Evolutionary conservation across 2,888 invertebrate genomes (phyloP).

Genomic region (Ectemnius cavifrons): DNA sequence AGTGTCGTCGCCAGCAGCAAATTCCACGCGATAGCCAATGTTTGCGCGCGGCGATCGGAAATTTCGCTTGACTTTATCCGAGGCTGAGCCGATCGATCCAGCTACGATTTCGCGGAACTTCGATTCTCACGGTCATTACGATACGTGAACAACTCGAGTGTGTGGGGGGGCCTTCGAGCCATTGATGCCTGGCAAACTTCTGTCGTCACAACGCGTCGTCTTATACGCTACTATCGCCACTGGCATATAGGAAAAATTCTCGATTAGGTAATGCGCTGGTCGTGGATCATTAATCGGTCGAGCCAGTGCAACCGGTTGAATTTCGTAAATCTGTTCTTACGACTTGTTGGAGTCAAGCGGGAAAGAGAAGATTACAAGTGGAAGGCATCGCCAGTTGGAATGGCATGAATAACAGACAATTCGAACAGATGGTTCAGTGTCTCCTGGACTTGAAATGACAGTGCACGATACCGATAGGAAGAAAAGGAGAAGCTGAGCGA

Average conservation of each 20-base stretch:
- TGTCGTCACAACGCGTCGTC: conserved; percentile 19
- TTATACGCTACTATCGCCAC: not conserved
- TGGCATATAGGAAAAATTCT: conserved; percentile 36
- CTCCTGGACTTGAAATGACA: too few relatives aligned
- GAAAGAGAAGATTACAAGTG: not conserved
- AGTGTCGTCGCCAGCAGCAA: too few relatives aligned
- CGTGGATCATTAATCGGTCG: conserved; percentile 23
- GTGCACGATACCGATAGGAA: too few relatives aligned
- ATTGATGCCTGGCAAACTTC: not conserved
- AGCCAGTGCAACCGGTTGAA: not conserved
- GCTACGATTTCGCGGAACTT: conserved; percentile 15
- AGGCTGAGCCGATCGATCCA: not conserved
- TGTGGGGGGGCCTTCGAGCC: not conserved
- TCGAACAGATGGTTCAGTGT: too few relatives aligned
- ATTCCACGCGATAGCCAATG: not conserved
- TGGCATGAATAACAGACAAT: too few relatives aligned
- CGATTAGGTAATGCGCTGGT: conserved; percentile 33
- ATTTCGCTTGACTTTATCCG: not conserved
- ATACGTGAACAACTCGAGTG: not conserved
- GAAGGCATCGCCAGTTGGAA: too few relatives aligned
- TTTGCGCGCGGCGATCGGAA: conserved; percentile 2
- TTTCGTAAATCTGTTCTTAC: not conserved
- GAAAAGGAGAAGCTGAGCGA: not conserved
- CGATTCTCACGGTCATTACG: conserved; percentile 5
- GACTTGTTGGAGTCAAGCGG: not conserved